These are phyloP conservation scores for Phrynocephalus vlangalii DNA, from an alignment of 2,797 vertebrate genomes.

Conservation along the genomic window DNA sequence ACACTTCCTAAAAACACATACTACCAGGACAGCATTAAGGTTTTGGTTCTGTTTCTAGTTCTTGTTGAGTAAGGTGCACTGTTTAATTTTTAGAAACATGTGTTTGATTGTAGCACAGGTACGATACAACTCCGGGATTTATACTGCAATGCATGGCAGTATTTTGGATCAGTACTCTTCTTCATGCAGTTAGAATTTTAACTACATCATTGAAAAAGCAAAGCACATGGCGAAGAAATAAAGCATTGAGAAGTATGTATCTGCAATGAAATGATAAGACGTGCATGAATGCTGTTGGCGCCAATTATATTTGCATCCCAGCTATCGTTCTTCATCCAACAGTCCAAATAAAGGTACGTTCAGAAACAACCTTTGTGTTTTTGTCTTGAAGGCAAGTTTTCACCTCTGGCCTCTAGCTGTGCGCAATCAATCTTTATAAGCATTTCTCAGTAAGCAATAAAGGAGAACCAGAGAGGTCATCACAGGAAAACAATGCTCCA, in stretches of 20 bases:
- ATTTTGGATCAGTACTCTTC: not conserved
- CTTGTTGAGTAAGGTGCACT: not conserved
- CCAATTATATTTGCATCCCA: not conserved
- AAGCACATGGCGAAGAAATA: not conserved
- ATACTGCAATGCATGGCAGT: not conserved
- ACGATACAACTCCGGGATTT: not conserved
- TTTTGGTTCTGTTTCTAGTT: not conserved
- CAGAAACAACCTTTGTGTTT: not conserved
- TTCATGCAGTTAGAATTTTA: not conserved
- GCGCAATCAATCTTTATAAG: constrained; percentile 24
- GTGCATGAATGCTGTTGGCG: not conserved
- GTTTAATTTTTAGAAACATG: not conserved
- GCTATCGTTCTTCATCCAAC: not conserved
- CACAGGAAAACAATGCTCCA: not conserved
- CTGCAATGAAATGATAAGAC: not conserved
- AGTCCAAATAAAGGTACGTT: not conserved
- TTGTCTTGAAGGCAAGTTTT: not conserved
- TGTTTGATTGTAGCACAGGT: no score
- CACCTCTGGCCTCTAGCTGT: not conserved
- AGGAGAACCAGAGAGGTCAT: not conserved
- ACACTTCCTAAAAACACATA: not conserved
- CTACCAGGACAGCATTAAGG: not conserved
- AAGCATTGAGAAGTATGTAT: not conserved
- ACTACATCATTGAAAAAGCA: not conserved
- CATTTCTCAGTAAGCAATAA: constrained; percentile 19